A percentile compares a stretch with the other conserved stretches of the same genome.
phyloP scores from a whole-genome alignment of 2,888 invertebrate species.

The Lamellibrachia columna region DNA sequence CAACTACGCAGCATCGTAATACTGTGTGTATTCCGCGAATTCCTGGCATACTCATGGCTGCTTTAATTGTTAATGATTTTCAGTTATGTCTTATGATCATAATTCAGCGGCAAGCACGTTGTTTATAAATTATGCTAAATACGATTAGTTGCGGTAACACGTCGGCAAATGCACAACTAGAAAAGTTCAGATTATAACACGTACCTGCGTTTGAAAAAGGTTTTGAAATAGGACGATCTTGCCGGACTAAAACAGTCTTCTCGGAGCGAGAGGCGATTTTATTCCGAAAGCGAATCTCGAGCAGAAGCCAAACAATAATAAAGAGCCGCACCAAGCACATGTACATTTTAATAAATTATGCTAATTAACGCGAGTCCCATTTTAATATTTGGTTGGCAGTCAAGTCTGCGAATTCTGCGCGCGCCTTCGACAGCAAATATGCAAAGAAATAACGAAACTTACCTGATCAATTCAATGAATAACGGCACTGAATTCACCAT shows the following conservation, averaged over 20 bases:
- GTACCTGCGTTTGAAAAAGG: slow-evolving; percentile 10
- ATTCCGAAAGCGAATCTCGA: slow-evolving; percentile 3
- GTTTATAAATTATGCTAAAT: slow-evolving; percentile 37
- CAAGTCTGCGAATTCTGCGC: neutral
- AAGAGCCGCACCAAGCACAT: slow-evolving; percentile 32
- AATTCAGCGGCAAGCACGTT: slow-evolving; percentile 28
- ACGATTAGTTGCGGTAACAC: neutral
- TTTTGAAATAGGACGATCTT: neutral
- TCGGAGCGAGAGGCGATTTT: slow-evolving; percentile 2
- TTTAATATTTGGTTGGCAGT: slow-evolving; percentile 26
- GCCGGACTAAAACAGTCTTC: slow-evolving; percentile 1
- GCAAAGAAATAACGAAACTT: slow-evolving; percentile 11
- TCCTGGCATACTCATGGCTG: slow-evolving; percentile 5
- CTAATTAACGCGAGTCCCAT: slow-evolving; percentile 43
- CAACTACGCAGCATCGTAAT: neutral
- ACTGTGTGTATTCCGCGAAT: slow-evolving; percentile 16
- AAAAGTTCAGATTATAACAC: neutral
- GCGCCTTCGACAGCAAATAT: neutral
- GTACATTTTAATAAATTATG: slow-evolving; percentile 55
- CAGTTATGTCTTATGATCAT: slow-evolving; percentile 13
- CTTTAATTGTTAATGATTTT: slow-evolving; percentile 10
- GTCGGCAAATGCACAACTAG: neutral
- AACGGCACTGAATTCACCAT: neutral
- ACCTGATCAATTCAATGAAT: neutral
- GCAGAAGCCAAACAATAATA: slow-evolving; percentile 30